phyloP scores from a whole-genome alignment of 2,888 invertebrate species.

The Dermolepida albohirtum region DNA sequence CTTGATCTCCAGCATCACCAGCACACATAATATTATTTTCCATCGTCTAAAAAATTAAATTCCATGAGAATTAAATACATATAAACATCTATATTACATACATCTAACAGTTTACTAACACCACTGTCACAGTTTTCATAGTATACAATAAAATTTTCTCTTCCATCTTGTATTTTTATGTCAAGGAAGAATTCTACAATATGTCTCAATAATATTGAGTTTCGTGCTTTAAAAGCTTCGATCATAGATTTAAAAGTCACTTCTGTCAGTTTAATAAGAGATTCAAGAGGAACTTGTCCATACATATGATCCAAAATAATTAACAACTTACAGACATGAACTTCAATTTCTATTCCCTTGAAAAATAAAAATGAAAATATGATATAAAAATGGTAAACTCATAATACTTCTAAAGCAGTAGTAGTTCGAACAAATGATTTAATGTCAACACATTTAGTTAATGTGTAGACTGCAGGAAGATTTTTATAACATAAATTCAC shows the following conservation, averaged over 20 bases:
- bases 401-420: constrained; percentile 70
- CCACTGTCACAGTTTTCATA: constrained; percentile 60
- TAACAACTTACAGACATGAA: constrained; percentile 69
- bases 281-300: constrained; percentile 66
- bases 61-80: not conserved
- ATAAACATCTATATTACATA: constrained; percentile 46
- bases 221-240: constrained; percentile 64
- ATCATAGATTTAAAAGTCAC: constrained; percentile 67
- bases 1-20: constrained; percentile 52
- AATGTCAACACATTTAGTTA: constrained; percentile 78
- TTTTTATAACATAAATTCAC: constrained; percentile 86
- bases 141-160: constrained; percentile 45
- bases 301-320: constrained; percentile 68
- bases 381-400: constrained; percentile 2
- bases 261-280: constrained; percentile 66
- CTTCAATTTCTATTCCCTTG: constrained; percentile 64
- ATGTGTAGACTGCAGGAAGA: constrained; percentile 77
- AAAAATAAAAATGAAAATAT: constrained; percentile 36
- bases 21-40: constrained; percentile 52
- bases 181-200: constrained; percentile 70
- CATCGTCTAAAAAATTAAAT: constrained; percentile 51
- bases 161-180: constrained; percentile 61
- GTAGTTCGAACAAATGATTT: constrained; percentile 75
- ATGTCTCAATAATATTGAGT: constrained; percentile 66
- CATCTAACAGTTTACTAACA: constrained; percentile 61